Base-by-base conservation (phyloP, 2,888 invertebrate species). In the Plebejus argus region DNA sequence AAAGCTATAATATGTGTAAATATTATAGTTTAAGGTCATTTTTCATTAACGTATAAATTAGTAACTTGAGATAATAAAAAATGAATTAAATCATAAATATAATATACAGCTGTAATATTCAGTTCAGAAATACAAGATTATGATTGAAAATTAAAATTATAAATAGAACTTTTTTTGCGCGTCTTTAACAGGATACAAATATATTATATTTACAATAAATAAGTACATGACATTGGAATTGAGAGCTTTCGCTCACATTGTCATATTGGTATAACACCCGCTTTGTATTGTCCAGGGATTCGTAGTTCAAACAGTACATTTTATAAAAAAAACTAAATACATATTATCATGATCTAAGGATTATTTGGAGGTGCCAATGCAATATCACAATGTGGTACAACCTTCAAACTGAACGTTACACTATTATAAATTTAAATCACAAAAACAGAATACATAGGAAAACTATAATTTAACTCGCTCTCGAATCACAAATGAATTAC, bases 201-300 rank as follows among this genome's bases (percentile, higher is more conserved):
- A n/a, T 20, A 74, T 66, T 53, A 74, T 74, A 74, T 74, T 74
- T 74, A 89, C 87, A 89, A 86, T 86, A 87, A 87, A 87, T 87
- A 89, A 88, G 89, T 89, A 88, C 87, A 87, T 79, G 79, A 56
- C 77, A 79, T 61, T 78, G 45, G 58, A 56, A 74, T 72, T 72
- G 61, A 23, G 71, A 77, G 70, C 72, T 45, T 20, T 4, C 61
- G 61, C 28, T 45, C 74, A 74, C 74, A 72, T 74, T 61, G 77
- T 74, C 74, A 76, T 61, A 61, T 76, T 33, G 76, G 61, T 58
- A 39, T 61, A 61, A 61, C 76, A 58, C 76, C 58, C 76, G 58
- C 61, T 61, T 61, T 23, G 58, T 33, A 61, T 58, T 33, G 56
- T 49, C 76, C 76, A 58, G 35, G 58, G 58, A 33, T 56, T 58